phyloP scores from a whole-genome alignment of 2,888 invertebrate species.

The Meiosimyza platycephala region DNA sequence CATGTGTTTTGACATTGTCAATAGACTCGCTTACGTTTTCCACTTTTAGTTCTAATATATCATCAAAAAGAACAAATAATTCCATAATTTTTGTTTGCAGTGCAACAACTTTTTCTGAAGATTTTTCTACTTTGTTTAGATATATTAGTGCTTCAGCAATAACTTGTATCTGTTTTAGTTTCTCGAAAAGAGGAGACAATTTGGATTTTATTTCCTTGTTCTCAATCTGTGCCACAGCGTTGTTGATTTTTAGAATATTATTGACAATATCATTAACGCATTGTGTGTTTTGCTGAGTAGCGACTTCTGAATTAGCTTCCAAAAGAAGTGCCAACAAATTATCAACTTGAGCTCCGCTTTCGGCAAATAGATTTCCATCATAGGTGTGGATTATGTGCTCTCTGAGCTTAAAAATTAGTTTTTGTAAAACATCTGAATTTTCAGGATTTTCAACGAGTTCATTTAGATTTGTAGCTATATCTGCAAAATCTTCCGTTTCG shows the following conservation, averaged over 20 bases:
- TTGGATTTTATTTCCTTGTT: constrained; percentile 44
- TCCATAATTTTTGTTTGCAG: constrained; percentile 61
- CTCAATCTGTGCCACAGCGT: background rate
- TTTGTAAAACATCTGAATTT: constrained; percentile 46
- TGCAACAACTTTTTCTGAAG: constrained; percentile 54
- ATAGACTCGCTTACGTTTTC: constrained; percentile 40
- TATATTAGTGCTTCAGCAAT: constrained; percentile 45
- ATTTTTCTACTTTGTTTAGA: constrained; percentile 48
- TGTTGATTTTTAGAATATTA: constrained; percentile 13
- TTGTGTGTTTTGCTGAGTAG: constrained; percentile 25
- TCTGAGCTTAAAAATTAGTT: constrained; percentile 55
- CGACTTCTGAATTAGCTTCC: constrained; percentile 43
- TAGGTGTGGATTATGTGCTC: constrained; percentile 62
- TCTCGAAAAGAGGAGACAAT: constrained; percentile 44
- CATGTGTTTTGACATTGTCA: constrained; percentile 47
- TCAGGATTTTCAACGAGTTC: constrained; percentile 44
- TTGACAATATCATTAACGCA: background rate
- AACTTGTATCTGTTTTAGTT: constrained; percentile 46
- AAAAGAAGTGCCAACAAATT: constrained; percentile 46
- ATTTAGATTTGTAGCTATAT: too few species aligned
- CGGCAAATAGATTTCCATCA: constrained; percentile 46
- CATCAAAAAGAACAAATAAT: constrained; percentile 57
- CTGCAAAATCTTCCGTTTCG: too few species aligned
- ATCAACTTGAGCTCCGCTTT: too few species aligned
- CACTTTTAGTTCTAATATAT: constrained; percentile 50